A percentile compares a stretch with the other conserved stretches of the same genome.
These are phyloP conservation scores for Nycticorax nycticorax DNA, from an alignment of 2,113 vertebrate species.

Conservation along the genomic window DNA sequence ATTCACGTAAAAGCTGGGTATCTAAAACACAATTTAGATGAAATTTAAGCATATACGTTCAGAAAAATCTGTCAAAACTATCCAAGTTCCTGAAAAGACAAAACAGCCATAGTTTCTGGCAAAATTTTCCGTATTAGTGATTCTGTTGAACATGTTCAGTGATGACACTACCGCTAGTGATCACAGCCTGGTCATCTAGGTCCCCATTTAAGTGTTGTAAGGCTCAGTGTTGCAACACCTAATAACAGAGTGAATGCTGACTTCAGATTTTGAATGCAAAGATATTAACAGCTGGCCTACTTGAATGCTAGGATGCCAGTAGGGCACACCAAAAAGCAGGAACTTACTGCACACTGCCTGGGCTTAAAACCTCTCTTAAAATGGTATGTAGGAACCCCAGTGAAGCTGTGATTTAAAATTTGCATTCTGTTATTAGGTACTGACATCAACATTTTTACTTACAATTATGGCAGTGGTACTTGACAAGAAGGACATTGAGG, in stretches of 20 bases:
- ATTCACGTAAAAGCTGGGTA: not conserved
- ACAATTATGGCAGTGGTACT: not conserved
- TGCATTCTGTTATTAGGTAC: not conserved
- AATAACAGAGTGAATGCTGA: not conserved
- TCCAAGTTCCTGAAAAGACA: not conserved
- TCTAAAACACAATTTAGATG: not conserved
- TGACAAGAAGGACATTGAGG: not conserved
- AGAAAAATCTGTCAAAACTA: not conserved
- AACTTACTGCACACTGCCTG: not conserved
- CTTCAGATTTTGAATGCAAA: not conserved
- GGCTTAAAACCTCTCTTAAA: not conserved
- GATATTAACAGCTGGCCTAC: not conserved
- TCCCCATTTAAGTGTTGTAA: not conserved
- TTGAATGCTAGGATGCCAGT: not conserved
- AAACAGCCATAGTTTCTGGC: not conserved
- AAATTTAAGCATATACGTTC: not conserved
- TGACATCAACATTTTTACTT: not conserved
- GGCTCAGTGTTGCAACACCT: not conserved
- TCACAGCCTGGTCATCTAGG: not conserved
- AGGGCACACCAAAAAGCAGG: not conserved
- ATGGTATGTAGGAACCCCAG: not conserved
- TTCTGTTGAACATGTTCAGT: not conserved
- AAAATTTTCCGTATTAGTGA: not conserved
- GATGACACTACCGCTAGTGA: not conserved
- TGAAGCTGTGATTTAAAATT: not conserved